Evolutionary conservation across 2,113 vertebrate species (phyloP).

Genomic region (Clarias gariepinus): DNA sequence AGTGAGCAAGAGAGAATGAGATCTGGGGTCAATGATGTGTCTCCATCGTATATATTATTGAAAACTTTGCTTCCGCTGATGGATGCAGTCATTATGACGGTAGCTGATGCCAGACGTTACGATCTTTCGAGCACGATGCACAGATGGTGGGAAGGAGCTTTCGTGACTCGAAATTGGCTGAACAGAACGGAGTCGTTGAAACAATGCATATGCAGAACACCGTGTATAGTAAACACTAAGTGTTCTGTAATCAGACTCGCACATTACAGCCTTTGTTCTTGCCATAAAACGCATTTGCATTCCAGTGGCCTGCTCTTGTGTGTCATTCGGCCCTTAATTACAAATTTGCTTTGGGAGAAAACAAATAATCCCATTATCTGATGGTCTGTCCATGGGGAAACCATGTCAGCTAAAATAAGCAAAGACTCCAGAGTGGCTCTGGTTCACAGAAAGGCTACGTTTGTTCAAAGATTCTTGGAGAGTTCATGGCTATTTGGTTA

Average conservation of each 20-base stretch:
- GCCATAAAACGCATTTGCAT: slow-evolving; percentile 59
- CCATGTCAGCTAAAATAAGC: slow-evolving; percentile 72
- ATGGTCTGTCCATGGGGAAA: slow-evolving; percentile 71
- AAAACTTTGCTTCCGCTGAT: slow-evolving; percentile 3
- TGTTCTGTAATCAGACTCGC: slow-evolving; percentile 1
- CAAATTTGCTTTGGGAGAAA: slow-evolving; percentile 68
- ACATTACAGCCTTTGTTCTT: slow-evolving; percentile 7
- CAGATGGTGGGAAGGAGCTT: background rate
- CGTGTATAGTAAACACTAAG: background rate
- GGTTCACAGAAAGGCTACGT: slow-evolving; percentile 65
- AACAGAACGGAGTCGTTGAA: background rate
- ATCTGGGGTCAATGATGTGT: slow-evolving; percentile 3
- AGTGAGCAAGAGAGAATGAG: slow-evolving; percentile 75
- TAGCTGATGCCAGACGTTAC: background rate
- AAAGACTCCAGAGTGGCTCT: slow-evolving; percentile 63
- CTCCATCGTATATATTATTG: background rate
- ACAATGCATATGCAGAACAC: background rate
- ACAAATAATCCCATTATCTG: slow-evolving; percentile 73
- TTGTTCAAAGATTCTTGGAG: slow-evolving; percentile 41
- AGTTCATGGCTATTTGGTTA: slow-evolving; percentile 41
- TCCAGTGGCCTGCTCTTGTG: slow-evolving; percentile 55
- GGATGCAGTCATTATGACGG: background rate
- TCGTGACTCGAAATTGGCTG: background rate
- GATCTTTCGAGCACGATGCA: background rate
- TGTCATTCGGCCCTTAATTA: slow-evolving; percentile 73